A percentile compares a stretch with the other conserved stretches of the same genome.
Evolutionary conservation across 2,113 vertebrate species (phyloP).

Genomic region (Sander vitreus): DNA sequence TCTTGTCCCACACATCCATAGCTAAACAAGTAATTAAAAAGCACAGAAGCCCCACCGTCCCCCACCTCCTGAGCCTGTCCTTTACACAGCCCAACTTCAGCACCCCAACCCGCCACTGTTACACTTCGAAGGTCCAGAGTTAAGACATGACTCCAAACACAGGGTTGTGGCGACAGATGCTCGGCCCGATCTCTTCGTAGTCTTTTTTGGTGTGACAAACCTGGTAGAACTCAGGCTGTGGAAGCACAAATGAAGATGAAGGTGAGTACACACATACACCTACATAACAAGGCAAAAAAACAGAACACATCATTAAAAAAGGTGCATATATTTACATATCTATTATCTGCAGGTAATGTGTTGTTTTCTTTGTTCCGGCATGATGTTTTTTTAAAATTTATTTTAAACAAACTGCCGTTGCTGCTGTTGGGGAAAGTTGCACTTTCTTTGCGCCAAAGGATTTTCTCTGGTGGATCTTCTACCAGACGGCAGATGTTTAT

Average conservation of each 20-base stretch:
- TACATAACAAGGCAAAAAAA: background rate
- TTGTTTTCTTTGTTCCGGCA: background rate
- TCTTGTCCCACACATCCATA: conserved; percentile 84
- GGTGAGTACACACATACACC: background rate
- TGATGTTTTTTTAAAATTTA: background rate
- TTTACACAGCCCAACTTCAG: conserved; percentile 38
- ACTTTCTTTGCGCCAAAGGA: background rate
- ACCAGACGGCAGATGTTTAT: background rate
- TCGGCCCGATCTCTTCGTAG: conserved; percentile 99
- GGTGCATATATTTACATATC: background rate
- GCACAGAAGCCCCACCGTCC: conserved; percentile 58
- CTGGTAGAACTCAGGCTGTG: conserved; percentile 99
- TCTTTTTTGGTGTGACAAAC: conserved; percentile 99
- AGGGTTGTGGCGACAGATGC: conserved; percentile 99
- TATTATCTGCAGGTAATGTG: background rate
- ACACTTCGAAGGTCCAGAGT: conserved; percentile 75
- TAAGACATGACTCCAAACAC: conserved; percentile 99
- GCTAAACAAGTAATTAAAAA: conserved; percentile 85
- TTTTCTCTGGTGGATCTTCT: background rate
- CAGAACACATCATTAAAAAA: background rate
- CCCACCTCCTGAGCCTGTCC: conserved; percentile 27
- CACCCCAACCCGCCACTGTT: conserved; percentile 39
- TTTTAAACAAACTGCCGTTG: background rate
- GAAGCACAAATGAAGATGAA: conserved; percentile 47
- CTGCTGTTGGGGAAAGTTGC: background rate